These are phyloP conservation scores for Synergus japonicus DNA, from an alignment of 2,888 invertebrate species.

Conservation along the genomic window DNA sequence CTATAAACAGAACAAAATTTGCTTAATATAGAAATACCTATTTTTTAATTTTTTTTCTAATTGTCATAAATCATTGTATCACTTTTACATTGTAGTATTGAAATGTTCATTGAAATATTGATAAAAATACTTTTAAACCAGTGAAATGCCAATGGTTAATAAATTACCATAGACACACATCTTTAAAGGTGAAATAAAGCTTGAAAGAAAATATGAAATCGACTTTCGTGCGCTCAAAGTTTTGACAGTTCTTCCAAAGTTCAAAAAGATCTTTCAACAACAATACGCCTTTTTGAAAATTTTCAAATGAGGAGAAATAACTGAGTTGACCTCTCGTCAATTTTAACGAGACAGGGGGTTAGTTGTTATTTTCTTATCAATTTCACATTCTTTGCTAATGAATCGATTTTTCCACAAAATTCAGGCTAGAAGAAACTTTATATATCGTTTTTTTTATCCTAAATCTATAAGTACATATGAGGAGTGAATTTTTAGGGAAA, in stretches of 20 bases:
- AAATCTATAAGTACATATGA: too few relatives aligned
- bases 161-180: not conserved
- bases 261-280: not conserved
- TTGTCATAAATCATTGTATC: not conserved
- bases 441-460: not conserved
- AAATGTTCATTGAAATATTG: not conserved
- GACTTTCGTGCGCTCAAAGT: conserved; percentile 14
- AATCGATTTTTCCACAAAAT: not conserved
- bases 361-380: not conserved
- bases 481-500: too few relatives aligned
- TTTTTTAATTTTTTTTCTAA: not conserved
- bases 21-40: not conserved
- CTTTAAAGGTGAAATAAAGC: not conserved
- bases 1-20: not conserved
- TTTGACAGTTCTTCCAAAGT: not conserved
- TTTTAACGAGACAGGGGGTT: not conserved
- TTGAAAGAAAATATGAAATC: not conserved
- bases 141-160: conserved; percentile 24
- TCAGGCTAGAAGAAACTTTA: not conserved
- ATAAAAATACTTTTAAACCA: not conserved
- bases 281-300: not conserved
- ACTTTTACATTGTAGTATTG: not conserved
- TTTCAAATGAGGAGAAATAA: not conserved
- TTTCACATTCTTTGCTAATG: not conserved
- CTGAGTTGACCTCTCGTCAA: not conserved